phyloP scores from a whole-genome alignment of 1,140 invertebrate species.

The Sycobia sp. region DNA sequence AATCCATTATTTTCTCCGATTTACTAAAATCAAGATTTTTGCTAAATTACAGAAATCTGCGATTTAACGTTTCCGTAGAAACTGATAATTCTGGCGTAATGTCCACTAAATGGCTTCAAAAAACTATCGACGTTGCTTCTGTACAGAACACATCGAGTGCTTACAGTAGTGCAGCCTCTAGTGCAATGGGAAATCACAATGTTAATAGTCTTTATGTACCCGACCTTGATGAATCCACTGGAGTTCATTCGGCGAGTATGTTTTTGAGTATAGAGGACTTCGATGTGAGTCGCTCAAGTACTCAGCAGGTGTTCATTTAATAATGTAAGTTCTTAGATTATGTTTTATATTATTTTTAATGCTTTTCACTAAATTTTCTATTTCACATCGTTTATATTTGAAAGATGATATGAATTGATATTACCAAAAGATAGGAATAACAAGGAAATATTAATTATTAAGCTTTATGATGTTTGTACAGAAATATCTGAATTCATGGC shows the following conservation, averaged over 20 bases:
- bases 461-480: too few relatives aligned
- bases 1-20: not conserved
- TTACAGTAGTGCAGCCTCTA: conserved; percentile 58
- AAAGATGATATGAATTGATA: too few relatives aligned
- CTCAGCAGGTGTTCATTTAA: conserved; percentile 58
- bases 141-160: conserved; percentile 59
- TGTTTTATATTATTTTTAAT: too few relatives aligned
- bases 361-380: too few relatives aligned
- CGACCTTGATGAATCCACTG: conserved; percentile 49
- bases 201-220: conserved; percentile 50
- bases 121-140: conserved; percentile 53
- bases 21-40: not conserved
- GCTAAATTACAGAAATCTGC: conserved; percentile 46
- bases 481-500: too few relatives aligned
- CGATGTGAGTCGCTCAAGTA: conserved; percentile 55
- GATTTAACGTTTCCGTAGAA: conserved; percentile 53
- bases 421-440: too few relatives aligned
- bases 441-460: too few relatives aligned
- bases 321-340: conserved; percentile 19
- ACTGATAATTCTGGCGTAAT: conserved; percentile 47
- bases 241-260: conserved; percentile 55
- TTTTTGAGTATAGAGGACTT: conserved; percentile 58
- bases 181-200: conserved; percentile 59
- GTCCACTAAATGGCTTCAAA: conserved; percentile 56
- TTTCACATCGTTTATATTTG: too few relatives aligned